Evolutionary conservation across 1,140 invertebrate genomes (phyloP), one percentile per base, ranked within the genome.

Genomic region (Pseudachorutes palmiensis): DNA sequence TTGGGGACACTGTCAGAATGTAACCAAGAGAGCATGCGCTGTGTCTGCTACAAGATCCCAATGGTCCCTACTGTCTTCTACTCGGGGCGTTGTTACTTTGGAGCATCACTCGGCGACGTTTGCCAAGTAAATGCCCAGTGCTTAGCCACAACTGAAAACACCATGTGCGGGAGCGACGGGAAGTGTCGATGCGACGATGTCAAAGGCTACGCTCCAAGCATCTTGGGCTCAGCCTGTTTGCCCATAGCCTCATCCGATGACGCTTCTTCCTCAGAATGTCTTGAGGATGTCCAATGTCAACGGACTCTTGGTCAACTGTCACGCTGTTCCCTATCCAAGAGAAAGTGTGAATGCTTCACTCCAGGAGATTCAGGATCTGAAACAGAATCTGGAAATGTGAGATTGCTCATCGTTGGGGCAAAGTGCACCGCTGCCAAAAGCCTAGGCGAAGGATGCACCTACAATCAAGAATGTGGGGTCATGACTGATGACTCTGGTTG

Each of bases 1-100:
- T 22, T 74, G n/a, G 72, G 72, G 12, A 70, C 72, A 0, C 33
- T 74, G 2, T 74, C 72, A 0, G 72, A 74, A 51, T 74, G 72
- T 51, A 74, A 74, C 57, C 70, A 70, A 45, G 72, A 73, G n/a
- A 68, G n/a, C 3, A 69, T 73, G 72, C 36, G 55, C 16, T 74
- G 72, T 58, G 61, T 69, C 64, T 71, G 72, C 58, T 74, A 74
- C 33, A 26, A 65, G 24, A 73, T 73, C 19, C 72, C 69, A n/a
- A 64, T 64, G 55, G 60, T 74, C 1, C 66, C 70, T 2, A 74
- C 70, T 12, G 66, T 74, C 1, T 74, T 71, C 36, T 55, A 70
- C 36, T 26, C 24, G 9, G 72, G 70, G 32, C 30, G 66, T 41
- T 74, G 72, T 45, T 74, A 70, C 33, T 70, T 74, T 59, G 70